Percentiles rank a stretch among this genome's conserved stretches.
Conservation (phyloP, 2,797 vertebrate genomes). For the Anguilla obscura region DNA sequence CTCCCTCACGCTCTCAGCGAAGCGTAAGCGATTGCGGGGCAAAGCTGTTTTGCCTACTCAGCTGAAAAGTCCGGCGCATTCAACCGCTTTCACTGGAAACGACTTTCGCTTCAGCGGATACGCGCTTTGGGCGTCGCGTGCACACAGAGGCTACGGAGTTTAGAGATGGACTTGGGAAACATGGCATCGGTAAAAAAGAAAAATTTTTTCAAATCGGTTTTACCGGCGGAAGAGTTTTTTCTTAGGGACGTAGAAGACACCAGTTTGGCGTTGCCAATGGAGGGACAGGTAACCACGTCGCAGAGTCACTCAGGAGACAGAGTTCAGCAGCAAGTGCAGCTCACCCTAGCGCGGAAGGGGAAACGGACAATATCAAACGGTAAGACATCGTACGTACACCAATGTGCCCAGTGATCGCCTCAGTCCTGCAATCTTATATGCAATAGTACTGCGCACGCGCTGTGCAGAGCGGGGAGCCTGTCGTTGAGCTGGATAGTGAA, state of each 20-base stretch:
- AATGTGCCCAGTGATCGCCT: background rate
- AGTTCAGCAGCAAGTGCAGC: constrained; percentile 63
- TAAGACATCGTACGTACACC: constrained; percentile 29
- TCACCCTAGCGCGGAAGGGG: constrained; percentile 54
- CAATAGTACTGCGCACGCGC: background rate
- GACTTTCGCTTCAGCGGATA: background rate
- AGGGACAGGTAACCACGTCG: background rate
- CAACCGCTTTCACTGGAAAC: background rate
- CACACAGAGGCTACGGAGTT: background rate
- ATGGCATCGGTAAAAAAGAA: constrained; percentile 31
- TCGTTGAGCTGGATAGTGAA: background rate
- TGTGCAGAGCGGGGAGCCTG: background rate
- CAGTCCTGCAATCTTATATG: background rate
- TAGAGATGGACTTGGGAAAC: background rate
- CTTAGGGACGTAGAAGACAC: constrained; percentile 44
- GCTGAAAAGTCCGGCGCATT: background rate
- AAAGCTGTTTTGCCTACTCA: background rate
- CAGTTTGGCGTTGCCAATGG: constrained; percentile 59
- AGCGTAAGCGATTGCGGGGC: background rate
- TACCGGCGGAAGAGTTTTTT: constrained; percentile 31
- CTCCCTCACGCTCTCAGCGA: background rate
- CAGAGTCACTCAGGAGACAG: constrained; percentile 39
- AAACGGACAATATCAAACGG: constrained; percentile 46
- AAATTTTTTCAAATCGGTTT: constrained; percentile 49
- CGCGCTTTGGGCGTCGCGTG: background rate